phyloP scores from a whole-genome alignment of 2,113 vertebrate species.

The Hemiprocne comata region DNA sequence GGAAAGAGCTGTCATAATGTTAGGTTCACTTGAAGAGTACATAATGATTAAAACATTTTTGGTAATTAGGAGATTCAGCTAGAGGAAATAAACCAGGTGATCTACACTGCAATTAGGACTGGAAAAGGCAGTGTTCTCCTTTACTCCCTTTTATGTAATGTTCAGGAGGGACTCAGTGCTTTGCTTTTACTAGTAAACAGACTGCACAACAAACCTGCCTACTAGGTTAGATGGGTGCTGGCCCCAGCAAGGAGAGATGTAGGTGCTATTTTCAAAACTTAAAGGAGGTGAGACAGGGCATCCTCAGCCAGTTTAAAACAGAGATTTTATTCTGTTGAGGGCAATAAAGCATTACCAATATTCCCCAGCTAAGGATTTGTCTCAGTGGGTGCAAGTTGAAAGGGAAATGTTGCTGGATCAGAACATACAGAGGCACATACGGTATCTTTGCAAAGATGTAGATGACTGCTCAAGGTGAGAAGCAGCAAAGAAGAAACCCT shows the following conservation, averaged over 20 bases:
- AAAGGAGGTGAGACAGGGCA: neutral
- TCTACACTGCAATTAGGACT: constrained; percentile 60
- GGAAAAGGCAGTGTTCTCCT: constrained; percentile 13
- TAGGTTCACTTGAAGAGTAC: constrained; percentile 46
- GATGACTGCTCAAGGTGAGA: neutral
- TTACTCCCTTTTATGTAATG: neutral
- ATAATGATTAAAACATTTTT: constrained; percentile 69
- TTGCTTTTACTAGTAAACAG: neutral
- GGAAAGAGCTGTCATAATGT: constrained; percentile 68
- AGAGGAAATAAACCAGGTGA: constrained; percentile 66
- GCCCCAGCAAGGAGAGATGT: neutral
- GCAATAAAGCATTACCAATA: neutral
- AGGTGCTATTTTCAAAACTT: neutral
- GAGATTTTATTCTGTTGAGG: neutral
- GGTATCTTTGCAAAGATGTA: neutral
- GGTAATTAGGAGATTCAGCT: constrained; percentile 56
- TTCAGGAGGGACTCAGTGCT: neutral
- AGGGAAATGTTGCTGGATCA: neutral
- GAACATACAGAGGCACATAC: neutral
- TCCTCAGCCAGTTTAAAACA: neutral
- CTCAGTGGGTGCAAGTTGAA: neutral
- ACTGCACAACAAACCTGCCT: neutral
- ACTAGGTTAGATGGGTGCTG: neutral
- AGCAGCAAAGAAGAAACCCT: neutral
- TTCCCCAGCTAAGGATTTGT: neutral